Evolutionary conservation across 1,140 invertebrate genomes (phyloP).

Genomic region (Macrocentrus cingulum): DNA sequence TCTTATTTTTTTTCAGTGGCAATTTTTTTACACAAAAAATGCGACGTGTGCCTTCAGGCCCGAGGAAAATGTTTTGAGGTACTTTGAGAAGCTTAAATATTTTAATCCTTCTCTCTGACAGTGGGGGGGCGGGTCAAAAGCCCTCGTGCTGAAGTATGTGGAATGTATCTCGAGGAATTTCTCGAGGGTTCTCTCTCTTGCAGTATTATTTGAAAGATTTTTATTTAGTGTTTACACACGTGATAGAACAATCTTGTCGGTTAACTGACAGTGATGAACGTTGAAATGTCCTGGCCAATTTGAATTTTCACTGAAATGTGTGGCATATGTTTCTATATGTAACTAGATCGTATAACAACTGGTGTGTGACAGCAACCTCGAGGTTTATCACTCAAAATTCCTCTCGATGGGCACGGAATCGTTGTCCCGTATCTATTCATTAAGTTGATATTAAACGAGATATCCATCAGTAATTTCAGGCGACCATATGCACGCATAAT

Average conservation of each 20-base stretch:
- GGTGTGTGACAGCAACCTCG: neutral
- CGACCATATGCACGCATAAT: slow-evolving; percentile 14
- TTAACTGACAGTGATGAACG: too few species aligned
- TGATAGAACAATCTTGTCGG: neutral
- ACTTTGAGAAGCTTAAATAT: too few species aligned
- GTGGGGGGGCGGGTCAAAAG: too few species aligned
- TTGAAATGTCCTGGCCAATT: neutral
- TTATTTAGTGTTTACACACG: neutral
- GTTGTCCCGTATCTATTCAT: slow-evolving; percentile 48
- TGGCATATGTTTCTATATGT: neutral
- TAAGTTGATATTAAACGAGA: slow-evolving; percentile 50
- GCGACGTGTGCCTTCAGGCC: too few species aligned
- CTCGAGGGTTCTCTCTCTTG: neutral
- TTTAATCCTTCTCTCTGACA: too few species aligned
- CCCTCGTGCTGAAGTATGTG: too few species aligned
- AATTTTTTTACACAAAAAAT: too few species aligned
- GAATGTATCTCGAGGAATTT: too few species aligned
- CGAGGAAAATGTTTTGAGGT: too few species aligned
- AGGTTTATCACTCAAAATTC: neutral
- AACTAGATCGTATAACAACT: neutral
- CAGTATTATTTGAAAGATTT: neutral
- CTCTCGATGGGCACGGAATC: slow-evolving; percentile 29
- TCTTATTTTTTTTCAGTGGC: too few species aligned
- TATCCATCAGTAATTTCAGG: slow-evolving; percentile 53
- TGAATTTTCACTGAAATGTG: neutral